Evolutionary conservation across 1,140 invertebrate species (phyloP).

Genomic region (Branchinecta lynchi): DNA sequence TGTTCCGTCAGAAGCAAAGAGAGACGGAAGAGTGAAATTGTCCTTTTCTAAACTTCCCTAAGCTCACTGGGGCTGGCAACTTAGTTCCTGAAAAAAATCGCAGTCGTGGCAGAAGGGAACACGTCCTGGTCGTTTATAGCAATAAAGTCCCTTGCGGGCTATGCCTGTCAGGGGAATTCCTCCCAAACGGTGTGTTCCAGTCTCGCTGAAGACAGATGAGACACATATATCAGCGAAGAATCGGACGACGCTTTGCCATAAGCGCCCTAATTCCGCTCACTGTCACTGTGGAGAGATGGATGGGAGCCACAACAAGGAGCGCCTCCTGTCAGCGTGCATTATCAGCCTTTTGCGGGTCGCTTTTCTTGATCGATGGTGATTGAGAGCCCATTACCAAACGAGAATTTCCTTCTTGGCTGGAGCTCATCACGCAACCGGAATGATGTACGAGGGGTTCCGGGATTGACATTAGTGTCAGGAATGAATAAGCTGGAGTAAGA

Average conservation of each 20-base stretch:
- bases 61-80: too few species aligned
- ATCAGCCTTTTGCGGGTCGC: slow-evolving; percentile 11
- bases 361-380: slow-evolving; percentile 9
- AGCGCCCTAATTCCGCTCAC: slow-evolving; percentile 8
- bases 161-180: background rate
- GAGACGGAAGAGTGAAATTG: too few species aligned
- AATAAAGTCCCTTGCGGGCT: too few species aligned
- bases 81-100: too few species aligned
- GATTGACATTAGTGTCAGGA: too few species aligned
- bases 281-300: background rate
- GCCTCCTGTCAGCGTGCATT: slow-evolving; percentile 8
- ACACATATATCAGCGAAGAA: slow-evolving; percentile 6
- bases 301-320: background rate
- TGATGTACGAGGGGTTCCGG: background rate
- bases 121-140: too few species aligned
- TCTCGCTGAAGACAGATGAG: background rate
- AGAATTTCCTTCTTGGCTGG: slow-evolving; percentile 6
- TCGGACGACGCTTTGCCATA: background rate
- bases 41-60: too few species aligned
- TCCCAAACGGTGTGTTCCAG: background rate
- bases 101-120: too few species aligned
- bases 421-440: slow-evolving; percentile 3
- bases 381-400: background rate
- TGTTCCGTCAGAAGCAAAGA: too few species aligned
- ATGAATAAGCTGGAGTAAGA: too few species aligned